Conservation (phyloP, 2,797 vertebrate species). For the Gambelia wislizenii region DNA sequence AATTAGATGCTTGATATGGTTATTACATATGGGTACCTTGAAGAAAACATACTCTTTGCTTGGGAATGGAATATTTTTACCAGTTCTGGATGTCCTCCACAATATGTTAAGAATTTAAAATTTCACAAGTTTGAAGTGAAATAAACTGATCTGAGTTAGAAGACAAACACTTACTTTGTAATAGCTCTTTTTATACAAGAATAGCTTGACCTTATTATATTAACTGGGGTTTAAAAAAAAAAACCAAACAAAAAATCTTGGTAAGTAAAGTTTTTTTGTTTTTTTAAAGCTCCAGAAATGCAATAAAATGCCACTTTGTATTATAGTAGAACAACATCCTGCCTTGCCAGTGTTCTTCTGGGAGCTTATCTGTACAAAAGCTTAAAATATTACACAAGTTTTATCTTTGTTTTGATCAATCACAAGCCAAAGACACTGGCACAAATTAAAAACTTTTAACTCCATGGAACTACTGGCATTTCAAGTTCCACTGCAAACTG, state of each 20-base stretch:
- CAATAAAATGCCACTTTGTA: conserved; percentile 65
- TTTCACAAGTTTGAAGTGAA: neutral
- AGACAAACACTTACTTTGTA: neutral
- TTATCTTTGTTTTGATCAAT: conserved; percentile 39
- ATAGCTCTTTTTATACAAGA: conserved; percentile 27
- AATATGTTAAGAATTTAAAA: neutral
- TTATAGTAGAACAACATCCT: conserved; percentile 49
- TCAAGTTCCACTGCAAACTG: conserved; percentile 3
- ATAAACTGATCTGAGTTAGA: neutral
- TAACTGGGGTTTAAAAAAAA: conserved; percentile 47
- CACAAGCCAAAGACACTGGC: conserved; percentile 21
- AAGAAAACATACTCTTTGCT: neutral
- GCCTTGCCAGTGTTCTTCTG: conserved; percentile 48
- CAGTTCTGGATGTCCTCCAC: neutral
- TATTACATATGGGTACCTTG: too few relatives aligned
- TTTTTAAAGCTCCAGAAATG: conserved; percentile 49
- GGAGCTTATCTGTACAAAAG: conserved; percentile 33
- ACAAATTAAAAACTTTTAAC: neutral
- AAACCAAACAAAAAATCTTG: conserved; percentile 48
- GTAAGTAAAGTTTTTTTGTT: too few relatives aligned
- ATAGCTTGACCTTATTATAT: conserved; percentile 45
- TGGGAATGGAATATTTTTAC: neutral
- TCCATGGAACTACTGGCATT: neutral
- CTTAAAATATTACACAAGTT: conserved; percentile 44
- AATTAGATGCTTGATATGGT: neutral